These are phyloP conservation scores for Leptoclinus maculatus DNA, from an alignment of 2,797 vertebrate genomes.

Conservation along the genomic window DNA sequence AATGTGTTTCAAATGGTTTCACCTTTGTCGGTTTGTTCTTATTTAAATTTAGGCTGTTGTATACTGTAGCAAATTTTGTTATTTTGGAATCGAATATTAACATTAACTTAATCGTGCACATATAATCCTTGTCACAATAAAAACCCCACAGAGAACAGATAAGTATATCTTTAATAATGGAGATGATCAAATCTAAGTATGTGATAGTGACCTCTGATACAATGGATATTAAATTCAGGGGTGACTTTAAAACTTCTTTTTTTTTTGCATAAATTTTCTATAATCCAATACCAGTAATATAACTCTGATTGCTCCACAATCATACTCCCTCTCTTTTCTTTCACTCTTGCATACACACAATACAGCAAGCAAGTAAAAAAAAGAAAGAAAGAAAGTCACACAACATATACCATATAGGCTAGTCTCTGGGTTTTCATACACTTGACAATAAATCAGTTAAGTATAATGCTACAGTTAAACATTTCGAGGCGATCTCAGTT, in stretches of 20 bases:
- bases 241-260: constrained; percentile 82
- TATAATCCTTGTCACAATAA: constrained; percentile 8
- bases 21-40: background rate
- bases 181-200: constrained; percentile 88
- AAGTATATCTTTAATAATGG: constrained; percentile 90
- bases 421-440: constrained; percentile 85
- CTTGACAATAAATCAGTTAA: constrained; percentile 88
- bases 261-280: constrained; percentile 85
- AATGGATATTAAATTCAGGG: constrained; percentile 87
- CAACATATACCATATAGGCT: constrained; percentile 86
- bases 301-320: constrained; percentile 89
- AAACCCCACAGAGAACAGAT: constrained; percentile 75
- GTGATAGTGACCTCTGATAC: constrained; percentile 87
- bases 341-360: constrained; percentile 77
- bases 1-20: background rate
- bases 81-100: background rate
- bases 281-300: constrained; percentile 84
- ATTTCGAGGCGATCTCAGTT: constrained; percentile 89
- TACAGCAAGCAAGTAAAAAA: constrained; percentile 82
- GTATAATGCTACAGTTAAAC: constrained; percentile 89
- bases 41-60: background rate
- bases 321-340: constrained; percentile 81
- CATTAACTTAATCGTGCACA: background rate
- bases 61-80: background rate
- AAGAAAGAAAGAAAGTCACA: constrained; percentile 78